Percentiles rank a stretch among this genome's conserved stretches.
These are phyloP conservation scores for Phrynocephalus versicolor DNA, from an alignment of 2,113 vertebrate genomes.

Conservation along the genomic window DNA sequence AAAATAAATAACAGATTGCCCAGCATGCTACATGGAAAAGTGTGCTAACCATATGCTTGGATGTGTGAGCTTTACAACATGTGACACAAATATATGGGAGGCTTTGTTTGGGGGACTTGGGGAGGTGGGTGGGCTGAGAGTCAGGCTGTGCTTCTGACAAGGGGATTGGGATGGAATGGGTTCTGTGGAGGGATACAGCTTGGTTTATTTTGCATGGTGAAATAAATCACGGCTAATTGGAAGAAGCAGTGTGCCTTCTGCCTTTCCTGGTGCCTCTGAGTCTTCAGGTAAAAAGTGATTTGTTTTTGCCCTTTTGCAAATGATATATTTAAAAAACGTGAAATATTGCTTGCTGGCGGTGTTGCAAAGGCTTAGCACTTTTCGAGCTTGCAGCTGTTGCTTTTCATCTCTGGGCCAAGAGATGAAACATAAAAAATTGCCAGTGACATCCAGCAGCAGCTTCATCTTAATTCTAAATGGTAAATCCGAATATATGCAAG, in stretches of 20 bases:
- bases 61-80: neutral
- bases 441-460: neutral
- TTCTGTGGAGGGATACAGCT: neutral
- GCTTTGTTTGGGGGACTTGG: neutral
- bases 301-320: neutral
- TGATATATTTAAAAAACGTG: neutral
- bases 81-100: neutral
- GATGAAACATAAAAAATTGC: neutral
- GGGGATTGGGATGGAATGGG: neutral
- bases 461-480: neutral
- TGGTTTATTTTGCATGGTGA: neutral
- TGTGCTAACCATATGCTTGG: neutral
- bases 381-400: neutral
- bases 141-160: neutral
- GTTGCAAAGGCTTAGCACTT: neutral
- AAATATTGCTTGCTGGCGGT: neutral
- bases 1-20: neutral
- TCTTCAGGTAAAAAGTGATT: neutral
- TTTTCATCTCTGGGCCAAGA: neutral
- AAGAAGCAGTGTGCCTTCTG: neutral
- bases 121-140: neutral
- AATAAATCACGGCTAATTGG: neutral
- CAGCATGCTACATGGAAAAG: neutral
- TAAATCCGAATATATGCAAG: neutral
- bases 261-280: neutral